Conservation (phyloP, 2,888 invertebrate genomes). For the Meta bourneti region DNA sequence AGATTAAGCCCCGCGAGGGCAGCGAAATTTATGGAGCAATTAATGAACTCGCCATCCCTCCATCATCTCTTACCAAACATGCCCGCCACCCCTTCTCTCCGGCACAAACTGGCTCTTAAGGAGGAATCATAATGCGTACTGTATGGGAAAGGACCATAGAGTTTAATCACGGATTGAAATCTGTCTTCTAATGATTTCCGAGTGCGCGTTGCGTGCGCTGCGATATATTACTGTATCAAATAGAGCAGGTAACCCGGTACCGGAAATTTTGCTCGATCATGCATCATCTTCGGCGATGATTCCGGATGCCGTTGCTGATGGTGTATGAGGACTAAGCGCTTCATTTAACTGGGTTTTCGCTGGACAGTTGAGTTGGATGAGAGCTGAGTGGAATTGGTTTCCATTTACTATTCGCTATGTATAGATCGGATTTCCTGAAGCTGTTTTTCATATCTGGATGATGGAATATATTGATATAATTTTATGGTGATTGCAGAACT, state of each 20-base stretch:
- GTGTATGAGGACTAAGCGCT: not conserved
- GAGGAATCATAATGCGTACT: no score
- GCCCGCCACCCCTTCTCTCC: not conserved
- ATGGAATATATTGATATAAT: no score
- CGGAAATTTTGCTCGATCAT: not conserved
- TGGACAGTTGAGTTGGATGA: no score
- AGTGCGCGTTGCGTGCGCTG: not conserved
- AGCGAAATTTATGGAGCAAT: not conserved
- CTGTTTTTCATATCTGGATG: no score
- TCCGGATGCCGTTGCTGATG: not conserved
- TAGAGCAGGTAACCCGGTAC: constrained; percentile 5
- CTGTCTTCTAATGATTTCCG: constrained; percentile 27
- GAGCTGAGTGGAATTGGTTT: no score
- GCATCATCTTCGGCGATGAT: not conserved
- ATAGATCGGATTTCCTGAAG: no score
- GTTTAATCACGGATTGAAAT: constrained; percentile 11
- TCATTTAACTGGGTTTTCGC: not conserved
- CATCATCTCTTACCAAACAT: not conserved
- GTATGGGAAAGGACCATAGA: not conserved
- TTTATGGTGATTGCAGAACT: no score
- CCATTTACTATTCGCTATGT: no score
- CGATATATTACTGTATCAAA: constrained; percentile 9
- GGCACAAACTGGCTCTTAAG: no score
- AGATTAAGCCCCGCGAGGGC: not conserved
- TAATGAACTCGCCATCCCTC: not conserved